Evolutionary conservation across 2,113 vertebrate species (phyloP).

Genomic region (Rousettus leschenaultii): DNA sequence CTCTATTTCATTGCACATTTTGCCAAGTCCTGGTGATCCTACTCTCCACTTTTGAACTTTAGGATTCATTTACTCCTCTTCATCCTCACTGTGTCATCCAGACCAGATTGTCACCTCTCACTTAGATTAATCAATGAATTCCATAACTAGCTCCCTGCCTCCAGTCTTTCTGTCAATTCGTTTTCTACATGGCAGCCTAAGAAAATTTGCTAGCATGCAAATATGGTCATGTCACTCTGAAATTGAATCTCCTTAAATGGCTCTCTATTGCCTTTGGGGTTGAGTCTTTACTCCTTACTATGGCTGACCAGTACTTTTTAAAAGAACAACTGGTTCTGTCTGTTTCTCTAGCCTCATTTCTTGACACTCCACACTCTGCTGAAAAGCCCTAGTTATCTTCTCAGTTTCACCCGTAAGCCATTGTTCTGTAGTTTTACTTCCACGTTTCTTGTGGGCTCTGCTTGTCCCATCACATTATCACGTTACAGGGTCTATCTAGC

Average conservation of each 20-base stretch:
- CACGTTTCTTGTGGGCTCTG: background rate
- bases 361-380: background rate
- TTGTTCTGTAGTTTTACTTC: background rate
- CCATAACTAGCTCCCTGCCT: background rate
- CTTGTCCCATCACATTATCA: background rate
- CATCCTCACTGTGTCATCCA: background rate
- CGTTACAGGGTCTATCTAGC: background rate
- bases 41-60: background rate
- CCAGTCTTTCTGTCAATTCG: background rate
- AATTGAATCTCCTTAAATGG: background rate
- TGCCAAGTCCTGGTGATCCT: background rate
- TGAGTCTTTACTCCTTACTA: background rate
- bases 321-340: background rate
- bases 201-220: background rate
- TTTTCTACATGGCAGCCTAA: background rate
- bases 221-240: background rate
- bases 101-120: background rate
- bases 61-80: background rate
- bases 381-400: background rate
- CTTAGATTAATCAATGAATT: background rate
- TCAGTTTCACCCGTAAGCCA: background rate
- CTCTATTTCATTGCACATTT: background rate
- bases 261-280: background rate
- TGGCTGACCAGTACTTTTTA: background rate
- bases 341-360: background rate